Conservation (phyloP, 1,140 invertebrate genomes). For the Wiebesia pumilae region DNA sequence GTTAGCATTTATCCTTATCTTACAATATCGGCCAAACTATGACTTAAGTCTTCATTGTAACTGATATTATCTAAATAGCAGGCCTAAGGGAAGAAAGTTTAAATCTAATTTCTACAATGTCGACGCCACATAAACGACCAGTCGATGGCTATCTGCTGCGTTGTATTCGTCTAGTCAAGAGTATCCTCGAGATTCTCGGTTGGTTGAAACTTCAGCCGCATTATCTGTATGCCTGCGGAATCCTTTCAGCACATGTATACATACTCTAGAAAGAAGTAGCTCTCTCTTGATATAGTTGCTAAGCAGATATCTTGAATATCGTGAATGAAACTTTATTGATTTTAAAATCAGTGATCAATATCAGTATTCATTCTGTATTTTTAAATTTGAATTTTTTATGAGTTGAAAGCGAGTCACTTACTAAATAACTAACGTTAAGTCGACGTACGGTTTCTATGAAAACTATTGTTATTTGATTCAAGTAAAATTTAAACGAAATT, state of each 20-base stretch:
- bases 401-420: neutral
- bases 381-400: neutral
- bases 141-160: neutral
- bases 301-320: neutral
- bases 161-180: neutral
- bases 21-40: slow-evolving; percentile 28
- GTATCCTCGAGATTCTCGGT: neutral
- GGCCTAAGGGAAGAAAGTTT: slow-evolving; percentile 20
- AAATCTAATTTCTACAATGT: slow-evolving; percentile 24
- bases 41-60: slow-evolving; percentile 36
- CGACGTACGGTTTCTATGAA: too few relatives aligned
- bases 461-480: too few relatives aligned
- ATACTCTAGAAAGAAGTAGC: neutral
- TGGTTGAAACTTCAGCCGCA: slow-evolving; percentile 30
- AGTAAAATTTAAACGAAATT: too few relatives aligned
- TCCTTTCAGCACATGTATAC: neutral
- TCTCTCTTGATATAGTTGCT: neutral
- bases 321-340: neutral
- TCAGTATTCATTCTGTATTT: neutral
- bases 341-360: neutral
- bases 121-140: neutral
- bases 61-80: slow-evolving; percentile 23
- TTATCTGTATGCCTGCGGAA: slow-evolving; percentile 6
- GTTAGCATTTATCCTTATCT: too few relatives aligned
- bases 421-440: too few relatives aligned